These are phyloP conservation scores for Halcyon badia DNA, from an alignment of 2,797 vertebrate genomes.

Conservation along the genomic window DNA sequence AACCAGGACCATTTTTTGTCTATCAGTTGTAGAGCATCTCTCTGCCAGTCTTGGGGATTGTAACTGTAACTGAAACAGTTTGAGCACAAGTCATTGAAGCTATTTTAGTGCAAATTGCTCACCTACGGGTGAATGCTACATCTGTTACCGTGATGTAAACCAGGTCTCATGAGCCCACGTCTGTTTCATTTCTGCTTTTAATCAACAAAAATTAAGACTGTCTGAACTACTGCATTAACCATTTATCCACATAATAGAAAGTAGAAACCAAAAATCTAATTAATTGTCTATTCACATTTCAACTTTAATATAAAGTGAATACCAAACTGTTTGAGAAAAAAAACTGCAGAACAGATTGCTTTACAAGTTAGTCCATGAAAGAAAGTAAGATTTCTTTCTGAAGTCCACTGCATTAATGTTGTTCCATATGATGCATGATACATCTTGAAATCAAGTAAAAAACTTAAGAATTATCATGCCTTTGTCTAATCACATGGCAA, in stretches of 20 bases:
- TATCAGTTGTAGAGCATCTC: neutral
- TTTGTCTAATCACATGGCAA: neutral
- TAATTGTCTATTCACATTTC: neutral
- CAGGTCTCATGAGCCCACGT: neutral
- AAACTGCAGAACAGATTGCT: neutral
- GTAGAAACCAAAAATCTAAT: neutral
- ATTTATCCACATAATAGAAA: neutral
- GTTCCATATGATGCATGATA: neutral
- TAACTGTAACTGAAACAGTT: neutral
- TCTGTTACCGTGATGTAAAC: neutral
- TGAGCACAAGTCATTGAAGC: neutral
- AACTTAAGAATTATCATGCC: neutral
- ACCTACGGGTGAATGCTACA: neutral
- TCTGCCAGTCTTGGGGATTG: neutral
- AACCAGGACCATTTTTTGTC: neutral
- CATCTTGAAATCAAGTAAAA: neutral
- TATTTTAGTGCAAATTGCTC: neutral
- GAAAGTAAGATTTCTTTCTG: neutral
- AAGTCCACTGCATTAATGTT: neutral
- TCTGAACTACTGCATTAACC: slow-evolving; percentile 9
- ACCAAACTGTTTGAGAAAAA: neutral
- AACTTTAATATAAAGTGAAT: neutral
- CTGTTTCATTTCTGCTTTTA: slow-evolving; percentile 19
- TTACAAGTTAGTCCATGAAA: neutral
- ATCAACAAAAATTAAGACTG: slow-evolving; percentile 25